These are phyloP conservation scores for Pseudomyrmex cubaensis DNA, from an alignment of 1,140 invertebrate species.

Conservation along the genomic window DNA sequence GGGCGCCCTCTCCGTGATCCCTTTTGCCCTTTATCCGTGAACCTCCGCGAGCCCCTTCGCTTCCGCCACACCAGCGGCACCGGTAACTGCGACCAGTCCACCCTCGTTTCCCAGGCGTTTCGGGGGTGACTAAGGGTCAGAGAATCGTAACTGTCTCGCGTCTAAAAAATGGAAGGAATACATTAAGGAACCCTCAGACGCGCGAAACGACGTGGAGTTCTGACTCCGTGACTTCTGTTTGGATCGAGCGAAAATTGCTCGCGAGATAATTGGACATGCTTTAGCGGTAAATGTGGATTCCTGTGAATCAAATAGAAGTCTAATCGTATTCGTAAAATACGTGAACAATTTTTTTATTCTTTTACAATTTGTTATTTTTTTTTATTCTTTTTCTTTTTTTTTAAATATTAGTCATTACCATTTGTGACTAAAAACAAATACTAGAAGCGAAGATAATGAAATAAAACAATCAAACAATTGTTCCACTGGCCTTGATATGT, in stretches of 20 bases:
- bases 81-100: conserved; percentile 70
- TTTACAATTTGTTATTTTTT: too few species aligned
- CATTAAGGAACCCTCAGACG: conserved; percentile 68
- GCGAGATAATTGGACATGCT: conserved; percentile 6
- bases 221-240: conserved; percentile 34
- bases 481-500: too few species aligned
- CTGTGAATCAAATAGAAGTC: too few species aligned
- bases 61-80: conserved; percentile 79
- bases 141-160: conserved; percentile 72
- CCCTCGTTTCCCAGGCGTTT: conserved; percentile 68
- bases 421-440: too few species aligned
- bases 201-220: conserved; percentile 60
- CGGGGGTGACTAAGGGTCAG: conserved; percentile 73
- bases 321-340: too few species aligned
- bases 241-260: conserved; percentile 12
- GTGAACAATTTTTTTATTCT: too few species aligned
- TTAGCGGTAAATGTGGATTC: too few species aligned
- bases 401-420: too few species aligned
- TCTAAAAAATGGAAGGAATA: conserved; percentile 73
- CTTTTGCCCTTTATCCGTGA: conserved; percentile 80
- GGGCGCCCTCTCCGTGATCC: conserved; percentile 74
- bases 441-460: too few species aligned
- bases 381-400: too few species aligned
- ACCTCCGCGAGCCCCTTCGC: conserved; percentile 82
- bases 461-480: too few species aligned